Evolutionary conservation across 2,113 vertebrate genomes (phyloP), one percentile per base, ranked within the genome.

Genomic region (Aptenodytes patagonicus): DNA sequence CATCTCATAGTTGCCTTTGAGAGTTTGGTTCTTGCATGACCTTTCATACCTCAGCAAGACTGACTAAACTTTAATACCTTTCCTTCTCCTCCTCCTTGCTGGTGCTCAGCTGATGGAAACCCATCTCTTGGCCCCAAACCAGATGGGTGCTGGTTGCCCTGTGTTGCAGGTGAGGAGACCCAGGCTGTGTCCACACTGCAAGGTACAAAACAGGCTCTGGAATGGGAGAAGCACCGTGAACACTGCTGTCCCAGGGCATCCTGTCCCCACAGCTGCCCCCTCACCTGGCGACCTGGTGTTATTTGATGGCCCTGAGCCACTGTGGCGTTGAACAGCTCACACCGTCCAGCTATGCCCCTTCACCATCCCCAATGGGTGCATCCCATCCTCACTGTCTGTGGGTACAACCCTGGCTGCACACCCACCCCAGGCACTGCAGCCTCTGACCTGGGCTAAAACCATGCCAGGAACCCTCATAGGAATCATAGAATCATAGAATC

Each of bases 311-410:
- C 40, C 46, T 38, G 17, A 72, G n/a, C 31, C 47, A 26, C 11
- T 9, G 61, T 5, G 55, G 12, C 5, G 5, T 1, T 17, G 32
- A 82, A 11, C 11, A 70, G 11, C 17, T 86, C 32, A 8, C 25
- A 31, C 12, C 1, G 3, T 17, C 49, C 69, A 64, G 26, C 22
- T 66, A 13, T 47, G 24, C 10, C 64, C 10, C 52, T 20, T 55
- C 10, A 36, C 14, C 32, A 42, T 7, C 42, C 17, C 17, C 8
- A 64, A 2, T 5, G 0, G 1, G 36, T 22, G 19, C 31, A 34
- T n/a, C 4, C 7, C 36, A 46, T 29, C n/a, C 54, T 16, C 14
- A 22, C 10, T 36, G 31, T 16, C 60, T n/a, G 24, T 6, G 15
- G 51, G 10, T 36, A n/a, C 68, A 34, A 21, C 32, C 10, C 32